These are phyloP conservation scores for Microctenopoma stevenorrisi DNA, from an alignment of 2,797 vertebrate genomes.

Conservation along the genomic window DNA sequence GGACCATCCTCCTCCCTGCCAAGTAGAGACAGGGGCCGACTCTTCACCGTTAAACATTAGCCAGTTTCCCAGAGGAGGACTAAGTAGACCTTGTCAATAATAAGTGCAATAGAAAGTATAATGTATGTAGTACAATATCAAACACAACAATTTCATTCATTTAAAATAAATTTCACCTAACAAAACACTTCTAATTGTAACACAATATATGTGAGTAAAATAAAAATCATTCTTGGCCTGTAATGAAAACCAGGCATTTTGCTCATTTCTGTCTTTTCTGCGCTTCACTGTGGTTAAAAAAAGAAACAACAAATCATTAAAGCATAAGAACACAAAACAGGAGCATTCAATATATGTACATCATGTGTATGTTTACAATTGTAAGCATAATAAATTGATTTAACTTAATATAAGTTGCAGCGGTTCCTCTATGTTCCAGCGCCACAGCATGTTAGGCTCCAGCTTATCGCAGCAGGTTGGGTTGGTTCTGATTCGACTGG, in stretches of 20 bases:
- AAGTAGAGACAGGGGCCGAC: constrained; percentile 31
- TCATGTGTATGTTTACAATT: constrained; percentile 40
- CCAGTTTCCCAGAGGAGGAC: constrained; percentile 25
- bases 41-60: constrained; percentile 47
- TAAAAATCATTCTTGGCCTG: constrained; percentile 6
- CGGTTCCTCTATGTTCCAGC: constrained; percentile 29
- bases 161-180: constrained; percentile 29
- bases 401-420: constrained; percentile 65
- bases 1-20: constrained; percentile 42
- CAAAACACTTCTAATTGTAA: constrained; percentile 24
- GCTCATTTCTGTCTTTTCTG: neutral
- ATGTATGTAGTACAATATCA: neutral
- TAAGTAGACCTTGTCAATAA: constrained; percentile 16
- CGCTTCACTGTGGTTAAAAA: constrained; percentile 3
- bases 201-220: constrained; percentile 1
- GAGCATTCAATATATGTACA: constrained; percentile 1
- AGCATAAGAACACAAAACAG: constrained; percentile 31
- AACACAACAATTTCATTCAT: constrained; percentile 13
- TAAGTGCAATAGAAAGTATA: constrained; percentile 28
- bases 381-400: constrained; percentile 29
- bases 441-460: neutral
- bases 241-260: constrained; percentile 6
- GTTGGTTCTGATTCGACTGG: constrained; percentile 6
- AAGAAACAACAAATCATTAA: constrained; percentile 12
- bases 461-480: constrained; percentile 10